Conservation (phyloP, 2,797 vertebrate genomes). For the Lindbergichthys nudifrons region DNA sequence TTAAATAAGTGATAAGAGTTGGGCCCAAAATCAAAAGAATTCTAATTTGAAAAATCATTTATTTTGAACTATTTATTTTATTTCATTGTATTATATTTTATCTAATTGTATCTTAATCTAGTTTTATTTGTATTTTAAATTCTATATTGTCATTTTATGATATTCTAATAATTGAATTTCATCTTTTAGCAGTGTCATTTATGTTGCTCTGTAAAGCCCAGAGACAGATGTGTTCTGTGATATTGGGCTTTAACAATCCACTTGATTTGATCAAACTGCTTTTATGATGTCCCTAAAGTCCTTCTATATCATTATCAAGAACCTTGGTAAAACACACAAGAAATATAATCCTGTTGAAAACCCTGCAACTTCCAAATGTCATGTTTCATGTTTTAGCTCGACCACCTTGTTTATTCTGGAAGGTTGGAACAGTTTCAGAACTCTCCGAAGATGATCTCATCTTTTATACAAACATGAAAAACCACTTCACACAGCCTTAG, state of each 20-base stretch:
- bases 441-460: neutral
- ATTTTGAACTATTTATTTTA: too few species aligned
- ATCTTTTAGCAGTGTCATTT: too few species aligned
- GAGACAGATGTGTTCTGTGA: too few species aligned
- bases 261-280: neutral
- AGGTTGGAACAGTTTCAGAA: constrained; percentile 1
- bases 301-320: neutral
- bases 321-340: neutral
- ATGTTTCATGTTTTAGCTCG: neutral
- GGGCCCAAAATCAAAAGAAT: neutral
- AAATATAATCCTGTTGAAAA: neutral
- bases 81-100: too few species aligned
- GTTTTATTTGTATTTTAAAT: neutral
- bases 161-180: too few species aligned
- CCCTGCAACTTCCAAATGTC: neutral
- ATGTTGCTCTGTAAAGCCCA: too few species aligned
- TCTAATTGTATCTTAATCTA: too few species aligned
- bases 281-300: neutral
- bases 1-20: neutral
- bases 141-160: too few species aligned
- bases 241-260: too few species aligned
- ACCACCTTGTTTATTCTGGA: constrained; percentile 5
- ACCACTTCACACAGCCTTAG: neutral
- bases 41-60: neutral
- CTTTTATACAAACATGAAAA: constrained; percentile 19